These are phyloP conservation scores for Temnothorax curvispinosus DNA, from an alignment of 1,140 invertebrate genomes.

Conservation along the genomic window DNA sequence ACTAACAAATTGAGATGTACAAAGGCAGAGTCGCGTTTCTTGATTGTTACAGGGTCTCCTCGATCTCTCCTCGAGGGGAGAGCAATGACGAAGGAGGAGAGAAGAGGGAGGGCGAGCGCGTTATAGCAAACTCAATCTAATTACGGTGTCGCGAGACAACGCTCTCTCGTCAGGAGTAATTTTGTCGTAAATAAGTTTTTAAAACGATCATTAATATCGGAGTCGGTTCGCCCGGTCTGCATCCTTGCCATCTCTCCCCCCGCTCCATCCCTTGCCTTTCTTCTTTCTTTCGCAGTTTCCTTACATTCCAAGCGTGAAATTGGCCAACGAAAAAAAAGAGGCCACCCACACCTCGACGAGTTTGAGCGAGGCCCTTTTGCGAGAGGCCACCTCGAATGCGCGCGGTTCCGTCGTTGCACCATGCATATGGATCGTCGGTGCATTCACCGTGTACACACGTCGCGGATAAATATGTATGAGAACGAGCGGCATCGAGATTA, in stretches of 20 bases:
- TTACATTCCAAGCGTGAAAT: conserved; percentile 49
- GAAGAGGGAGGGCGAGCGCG: neutral
- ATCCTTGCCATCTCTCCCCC: neutral
- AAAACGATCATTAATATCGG: conserved; percentile 41
- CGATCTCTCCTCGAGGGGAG: conserved; percentile 42
- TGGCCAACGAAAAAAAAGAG: conserved; percentile 24
- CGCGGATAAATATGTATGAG: conserved; percentile 78
- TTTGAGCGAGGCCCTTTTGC: conserved; percentile 58
- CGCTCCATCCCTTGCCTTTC: neutral
- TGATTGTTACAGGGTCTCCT: conserved; percentile 26
- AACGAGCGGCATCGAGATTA: conserved; percentile 75
- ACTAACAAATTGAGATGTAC: conserved; percentile 42
- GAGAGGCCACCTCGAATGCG: conserved; percentile 68
- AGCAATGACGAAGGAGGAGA: neutral
- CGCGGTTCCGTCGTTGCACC: conserved; percentile 68
- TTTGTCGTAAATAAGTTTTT: conserved; percentile 36
- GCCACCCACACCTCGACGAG: conserved; percentile 15
- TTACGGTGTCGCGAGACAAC: conserved; percentile 22
- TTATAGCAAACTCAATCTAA: conserved; percentile 35
- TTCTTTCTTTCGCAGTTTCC: neutral
- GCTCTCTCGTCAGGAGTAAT: conserved; percentile 12
- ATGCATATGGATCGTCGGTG: conserved; percentile 77
- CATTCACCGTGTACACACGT: conserved; percentile 75
- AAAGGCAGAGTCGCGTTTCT: conserved; percentile 12
- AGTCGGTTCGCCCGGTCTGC: neutral